Percentiles rank a stretch among this genome's conserved stretches.
These are phyloP conservation scores for Puffinus mauretanicus DNA, from an alignment of 2,113 vertebrate genomes.

Conservation along the genomic window DNA sequence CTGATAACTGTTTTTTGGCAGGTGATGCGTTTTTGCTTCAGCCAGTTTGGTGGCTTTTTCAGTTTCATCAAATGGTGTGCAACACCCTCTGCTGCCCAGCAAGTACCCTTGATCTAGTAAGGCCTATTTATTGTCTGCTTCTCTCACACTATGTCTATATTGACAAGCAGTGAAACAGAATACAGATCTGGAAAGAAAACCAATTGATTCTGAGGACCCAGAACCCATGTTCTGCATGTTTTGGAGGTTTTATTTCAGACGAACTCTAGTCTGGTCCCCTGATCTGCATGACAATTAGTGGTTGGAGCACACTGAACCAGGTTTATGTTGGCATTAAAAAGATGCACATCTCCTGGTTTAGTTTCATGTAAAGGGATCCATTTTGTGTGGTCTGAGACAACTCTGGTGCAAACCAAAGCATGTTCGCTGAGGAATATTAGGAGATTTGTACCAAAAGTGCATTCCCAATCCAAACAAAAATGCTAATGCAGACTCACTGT, in stretches of 20 bases:
- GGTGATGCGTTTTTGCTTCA: not conserved
- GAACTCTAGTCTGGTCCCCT: not conserved
- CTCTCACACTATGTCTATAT: not conserved
- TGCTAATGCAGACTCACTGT: not conserved
- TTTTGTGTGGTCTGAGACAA: not conserved
- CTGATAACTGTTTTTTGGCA: not conserved
- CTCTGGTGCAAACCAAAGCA: not conserved
- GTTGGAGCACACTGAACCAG: not conserved
- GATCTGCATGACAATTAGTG: not conserved
- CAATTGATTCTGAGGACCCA: not conserved
- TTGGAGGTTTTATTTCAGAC: not conserved
- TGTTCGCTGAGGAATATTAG: not conserved
- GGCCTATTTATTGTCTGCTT: not conserved
- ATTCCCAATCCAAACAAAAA: not conserved
- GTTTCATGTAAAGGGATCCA: not conserved
- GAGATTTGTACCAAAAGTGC: not conserved
- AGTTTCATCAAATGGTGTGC: not conserved
- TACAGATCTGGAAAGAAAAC: not conserved
- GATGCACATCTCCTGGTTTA: not conserved
- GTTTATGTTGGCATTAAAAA: not conserved
- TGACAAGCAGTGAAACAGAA: not conserved
- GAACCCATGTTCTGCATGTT: not conserved
- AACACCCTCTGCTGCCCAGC: not conserved
- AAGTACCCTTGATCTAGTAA: not conserved
- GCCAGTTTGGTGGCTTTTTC: not conserved